A percentile compares a stretch with the other conserved stretches of the same genome.
Conservation (phyloP, 2,113 vertebrate genomes). For the Amphiprion percula region DNA sequence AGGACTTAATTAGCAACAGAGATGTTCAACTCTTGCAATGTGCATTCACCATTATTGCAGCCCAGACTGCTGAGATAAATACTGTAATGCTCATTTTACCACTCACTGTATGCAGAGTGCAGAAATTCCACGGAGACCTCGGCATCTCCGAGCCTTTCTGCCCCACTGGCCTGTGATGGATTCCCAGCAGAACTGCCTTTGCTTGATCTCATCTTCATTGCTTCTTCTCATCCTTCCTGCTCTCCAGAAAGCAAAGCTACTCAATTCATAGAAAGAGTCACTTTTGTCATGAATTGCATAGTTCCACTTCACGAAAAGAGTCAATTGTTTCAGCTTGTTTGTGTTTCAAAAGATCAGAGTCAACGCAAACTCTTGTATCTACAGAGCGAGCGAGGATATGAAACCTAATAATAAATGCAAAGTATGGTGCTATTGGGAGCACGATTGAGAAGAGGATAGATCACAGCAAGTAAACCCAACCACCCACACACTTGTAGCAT, state of each 20-base stretch:
- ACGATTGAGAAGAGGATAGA: slow-evolving; percentile 10
- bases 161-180: slow-evolving; percentile 35
- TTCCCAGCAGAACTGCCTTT: slow-evolving; percentile 20
- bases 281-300: not conserved
- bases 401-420: slow-evolving; percentile 1
- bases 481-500: slow-evolving; percentile 59
- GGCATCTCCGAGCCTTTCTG: slow-evolving; percentile 23
- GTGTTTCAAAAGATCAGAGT: slow-evolving; percentile 21
- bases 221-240: slow-evolving; percentile 2
- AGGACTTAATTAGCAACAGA: slow-evolving; percentile 58
- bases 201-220: slow-evolving; percentile 15
- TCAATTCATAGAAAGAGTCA: not conserved
- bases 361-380: slow-evolving; percentile 1
- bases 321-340: slow-evolving; percentile 1
- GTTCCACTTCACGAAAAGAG: not conserved
- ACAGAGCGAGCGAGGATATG: not conserved
- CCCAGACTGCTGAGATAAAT: slow-evolving; percentile 46
- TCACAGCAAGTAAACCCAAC: slow-evolving; percentile 41
- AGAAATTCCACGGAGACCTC: slow-evolving; percentile 16
- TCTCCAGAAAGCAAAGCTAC: not conserved
- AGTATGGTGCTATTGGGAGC: slow-evolving; percentile 3
- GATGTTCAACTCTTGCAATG: slow-evolving; percentile 37
- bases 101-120: slow-evolving; percentile 1
- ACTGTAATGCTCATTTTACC: slow-evolving; percentile 24
- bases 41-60: slow-evolving; percentile 15